phyloP scores from a whole-genome alignment of 2,888 invertebrate genomes.

The Disparrhopalites patrizii region DNA sequence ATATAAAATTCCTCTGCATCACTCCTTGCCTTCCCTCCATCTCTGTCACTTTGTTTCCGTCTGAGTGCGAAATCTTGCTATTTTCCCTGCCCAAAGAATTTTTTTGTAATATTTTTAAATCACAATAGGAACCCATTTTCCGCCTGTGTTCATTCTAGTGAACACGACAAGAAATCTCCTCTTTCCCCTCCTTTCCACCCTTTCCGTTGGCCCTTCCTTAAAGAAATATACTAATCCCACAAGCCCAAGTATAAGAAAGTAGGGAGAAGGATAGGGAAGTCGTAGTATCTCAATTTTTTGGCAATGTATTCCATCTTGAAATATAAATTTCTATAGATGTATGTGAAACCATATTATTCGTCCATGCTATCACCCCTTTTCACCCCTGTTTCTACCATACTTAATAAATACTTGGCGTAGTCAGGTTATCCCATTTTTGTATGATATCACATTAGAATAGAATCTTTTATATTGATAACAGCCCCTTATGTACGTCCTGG shows the following conservation, averaged over 20 bases:
- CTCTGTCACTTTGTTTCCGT: neutral
- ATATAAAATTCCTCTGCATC: too few relatives aligned
- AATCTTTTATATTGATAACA: too few relatives aligned
- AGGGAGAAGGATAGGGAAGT: too few relatives aligned
- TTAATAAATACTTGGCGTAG: too few relatives aligned
- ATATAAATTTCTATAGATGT: neutral
- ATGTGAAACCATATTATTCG: neutral
- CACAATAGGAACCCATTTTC: neutral
- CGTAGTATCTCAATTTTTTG: too few relatives aligned
- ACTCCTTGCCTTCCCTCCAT: neutral
- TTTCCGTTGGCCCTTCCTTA: too few relatives aligned
- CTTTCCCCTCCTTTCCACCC: too few relatives aligned
- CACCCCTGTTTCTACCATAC: too few relatives aligned
- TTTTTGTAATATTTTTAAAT: neutral
- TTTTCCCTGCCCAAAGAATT: neutral
- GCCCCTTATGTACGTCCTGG: too few relatives aligned
- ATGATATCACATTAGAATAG: too few relatives aligned
- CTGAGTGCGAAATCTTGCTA: neutral
- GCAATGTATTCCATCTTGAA: too few relatives aligned
- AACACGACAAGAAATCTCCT: neutral
- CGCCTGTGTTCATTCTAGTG: neutral
- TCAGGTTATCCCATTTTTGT: too few relatives aligned
- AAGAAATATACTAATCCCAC: neutral
- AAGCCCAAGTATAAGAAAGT: neutral
- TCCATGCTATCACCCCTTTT: neutral